A percentile compares a stretch with the other conserved stretches of the same genome.
Conservation (phyloP, 2,888 invertebrate genomes). For the Brenthis hecate region DNA sequence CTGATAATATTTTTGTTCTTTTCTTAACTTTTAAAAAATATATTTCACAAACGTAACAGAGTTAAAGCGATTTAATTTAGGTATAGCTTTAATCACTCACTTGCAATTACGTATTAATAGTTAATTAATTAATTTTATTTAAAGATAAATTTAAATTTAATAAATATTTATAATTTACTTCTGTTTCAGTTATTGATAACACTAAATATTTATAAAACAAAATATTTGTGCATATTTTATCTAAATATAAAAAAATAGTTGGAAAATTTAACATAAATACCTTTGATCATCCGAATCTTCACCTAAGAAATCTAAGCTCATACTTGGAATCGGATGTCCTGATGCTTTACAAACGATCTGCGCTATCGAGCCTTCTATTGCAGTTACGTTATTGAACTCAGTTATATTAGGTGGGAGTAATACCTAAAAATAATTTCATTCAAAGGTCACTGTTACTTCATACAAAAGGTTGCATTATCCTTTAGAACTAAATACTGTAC, state of each 20-base stretch:
- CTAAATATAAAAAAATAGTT: neutral
- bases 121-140: neutral
- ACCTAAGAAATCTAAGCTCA: slow-evolving; percentile 54
- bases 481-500: no score
- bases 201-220: neutral
- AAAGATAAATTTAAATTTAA: neutral
- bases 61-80: no score
- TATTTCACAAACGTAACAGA: no score
- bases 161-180: neutral
- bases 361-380: slow-evolving; percentile 52
- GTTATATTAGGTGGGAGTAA: slow-evolving; percentile 56
- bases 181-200: no score
- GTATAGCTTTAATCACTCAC: no score
- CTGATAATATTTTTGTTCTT: no score
- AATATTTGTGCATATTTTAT: neutral
- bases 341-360: slow-evolving; percentile 58
- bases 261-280: slow-evolving; percentile 38
- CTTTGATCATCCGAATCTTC: slow-evolving; percentile 47
- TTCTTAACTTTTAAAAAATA: no score
- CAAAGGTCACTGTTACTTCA: neutral
- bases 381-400: slow-evolving; percentile 55
- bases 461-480: neutral
- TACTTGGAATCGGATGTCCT: slow-evolving; percentile 58
- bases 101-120: no score
- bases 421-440: slow-evolving; percentile 51